Evolutionary conservation across 2,797 vertebrate species (phyloP).

Genomic region (Vespertilio murinus): DNA sequence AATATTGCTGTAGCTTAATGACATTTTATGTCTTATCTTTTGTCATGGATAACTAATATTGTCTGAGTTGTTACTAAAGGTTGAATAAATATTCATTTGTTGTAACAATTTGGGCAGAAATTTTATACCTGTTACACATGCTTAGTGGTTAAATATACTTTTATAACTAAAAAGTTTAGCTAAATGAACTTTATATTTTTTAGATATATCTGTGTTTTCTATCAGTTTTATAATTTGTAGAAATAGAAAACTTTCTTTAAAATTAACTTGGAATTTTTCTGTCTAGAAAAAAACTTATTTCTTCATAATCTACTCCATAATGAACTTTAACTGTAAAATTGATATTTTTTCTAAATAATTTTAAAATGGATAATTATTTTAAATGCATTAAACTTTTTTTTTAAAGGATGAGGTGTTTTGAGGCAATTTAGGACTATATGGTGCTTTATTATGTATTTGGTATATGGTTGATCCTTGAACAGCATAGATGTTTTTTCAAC

Average conservation of each 20-base stretch:
- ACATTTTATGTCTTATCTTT: conserved; percentile 44
- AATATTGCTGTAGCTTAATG: conserved; percentile 73
- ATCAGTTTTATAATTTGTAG: conserved; percentile 1
- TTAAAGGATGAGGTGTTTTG: background rate
- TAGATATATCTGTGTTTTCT: background rate
- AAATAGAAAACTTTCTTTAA: conserved; percentile 43
- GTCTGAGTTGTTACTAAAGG: conserved; percentile 40
- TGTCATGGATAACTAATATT: background rate
- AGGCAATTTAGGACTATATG: background rate
- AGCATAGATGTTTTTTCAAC: background rate
- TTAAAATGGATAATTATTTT: conserved; percentile 37
- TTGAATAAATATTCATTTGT: conserved; percentile 26
- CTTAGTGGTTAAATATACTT: conserved; percentile 33
- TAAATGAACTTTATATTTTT: conserved; percentile 34
- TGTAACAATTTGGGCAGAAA: conserved; percentile 8
- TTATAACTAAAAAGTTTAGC: background rate
- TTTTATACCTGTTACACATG: background rate
- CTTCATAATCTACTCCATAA: background rate
- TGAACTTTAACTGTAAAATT: background rate
- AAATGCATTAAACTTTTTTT: background rate
- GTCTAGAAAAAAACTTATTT: background rate
- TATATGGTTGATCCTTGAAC: background rate
- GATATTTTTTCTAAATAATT: background rate
- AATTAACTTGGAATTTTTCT: conserved; percentile 52
- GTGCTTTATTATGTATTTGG: background rate